Conservation (phyloP, 2,113 vertebrate species). For the Monopterus albus region DNA sequence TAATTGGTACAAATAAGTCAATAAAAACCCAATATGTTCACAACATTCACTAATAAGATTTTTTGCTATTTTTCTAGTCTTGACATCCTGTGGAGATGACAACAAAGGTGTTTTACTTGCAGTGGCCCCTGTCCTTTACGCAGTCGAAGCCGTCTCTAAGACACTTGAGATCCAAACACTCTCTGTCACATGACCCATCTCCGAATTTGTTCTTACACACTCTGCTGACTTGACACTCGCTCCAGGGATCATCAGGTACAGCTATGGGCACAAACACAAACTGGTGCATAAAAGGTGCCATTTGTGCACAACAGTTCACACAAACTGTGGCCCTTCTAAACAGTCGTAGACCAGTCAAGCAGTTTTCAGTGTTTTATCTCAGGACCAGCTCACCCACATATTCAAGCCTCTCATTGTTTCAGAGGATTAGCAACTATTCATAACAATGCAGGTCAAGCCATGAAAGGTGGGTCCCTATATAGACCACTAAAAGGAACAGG, state of each 20-base stretch:
- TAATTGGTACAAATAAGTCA: no score
- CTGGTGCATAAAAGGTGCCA: not conserved
- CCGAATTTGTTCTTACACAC: conserved; percentile 84
- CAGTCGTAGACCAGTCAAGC: no score
- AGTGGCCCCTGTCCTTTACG: conserved; percentile 67
- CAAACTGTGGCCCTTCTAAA: not conserved
- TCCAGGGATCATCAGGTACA: conserved; percentile 83
- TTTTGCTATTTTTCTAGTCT: not conserved
- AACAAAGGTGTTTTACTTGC: conserved; percentile 80
- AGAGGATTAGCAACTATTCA: conserved; percentile 50
- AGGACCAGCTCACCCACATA: conserved; percentile 20
- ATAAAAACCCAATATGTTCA: no score
- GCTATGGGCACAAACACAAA: conserved; percentile 56
- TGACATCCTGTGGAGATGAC: no score
- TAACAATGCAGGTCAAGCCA: conserved; percentile 61
- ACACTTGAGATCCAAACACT: conserved; percentile 84
- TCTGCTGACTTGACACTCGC: conserved; percentile 76
- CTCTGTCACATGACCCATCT: conserved; percentile 83
- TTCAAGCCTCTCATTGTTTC: conserved; percentile 62
- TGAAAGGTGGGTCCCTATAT: conserved; percentile 56
- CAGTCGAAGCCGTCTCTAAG: conserved; percentile 90
- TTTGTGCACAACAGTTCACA: not conserved
- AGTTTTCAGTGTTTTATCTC: conserved; percentile 41
- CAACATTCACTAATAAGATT: not conserved
- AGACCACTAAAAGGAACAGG: conserved; percentile 70